Conservation (phyloP, 2,888 invertebrate species). For the Heliothis peltigera region DNA sequence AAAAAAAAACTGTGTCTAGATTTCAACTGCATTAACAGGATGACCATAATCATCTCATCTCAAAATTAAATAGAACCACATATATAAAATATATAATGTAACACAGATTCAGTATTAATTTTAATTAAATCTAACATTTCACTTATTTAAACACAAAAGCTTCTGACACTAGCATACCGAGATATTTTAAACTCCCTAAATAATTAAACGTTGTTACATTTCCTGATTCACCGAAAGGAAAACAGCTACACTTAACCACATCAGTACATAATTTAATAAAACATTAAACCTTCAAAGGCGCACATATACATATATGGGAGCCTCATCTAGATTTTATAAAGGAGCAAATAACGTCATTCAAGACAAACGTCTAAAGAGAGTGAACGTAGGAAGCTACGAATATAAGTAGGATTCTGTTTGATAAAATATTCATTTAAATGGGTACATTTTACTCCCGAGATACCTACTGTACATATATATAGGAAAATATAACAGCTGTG, state of each 20-base stretch:
- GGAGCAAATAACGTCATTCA: conserved; percentile 22
- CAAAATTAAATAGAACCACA: too few species aligned
- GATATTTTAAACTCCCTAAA: neutral
- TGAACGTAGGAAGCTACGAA: conserved; percentile 29
- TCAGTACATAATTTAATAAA: neutral
- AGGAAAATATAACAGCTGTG: conserved; percentile 16
- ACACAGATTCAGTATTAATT: neutral
- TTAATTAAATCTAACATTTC: neutral
- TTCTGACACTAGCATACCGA: neutral
- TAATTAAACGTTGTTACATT: conserved; percentile 2
- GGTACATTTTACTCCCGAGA: conserved; percentile 40
- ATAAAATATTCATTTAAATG: conserved; percentile 52
- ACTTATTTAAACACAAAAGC: neutral
- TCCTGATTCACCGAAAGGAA: neutral
- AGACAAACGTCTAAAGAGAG: conserved; percentile 14
- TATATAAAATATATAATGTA: too few species aligned
- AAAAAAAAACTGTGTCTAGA: too few species aligned
- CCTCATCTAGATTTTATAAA: conserved; percentile 13
- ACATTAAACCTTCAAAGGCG: conserved; percentile 7
- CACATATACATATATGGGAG: neutral
- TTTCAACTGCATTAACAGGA: too few species aligned
- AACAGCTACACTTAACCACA: conserved; percentile 2
- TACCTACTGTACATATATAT: conserved; percentile 19
- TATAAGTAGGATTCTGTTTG: conserved; percentile 42
- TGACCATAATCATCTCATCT: too few species aligned